Base-by-base conservation (phyloP, 2,888 invertebrate genomes). In the Aleiodes alternator region DNA sequence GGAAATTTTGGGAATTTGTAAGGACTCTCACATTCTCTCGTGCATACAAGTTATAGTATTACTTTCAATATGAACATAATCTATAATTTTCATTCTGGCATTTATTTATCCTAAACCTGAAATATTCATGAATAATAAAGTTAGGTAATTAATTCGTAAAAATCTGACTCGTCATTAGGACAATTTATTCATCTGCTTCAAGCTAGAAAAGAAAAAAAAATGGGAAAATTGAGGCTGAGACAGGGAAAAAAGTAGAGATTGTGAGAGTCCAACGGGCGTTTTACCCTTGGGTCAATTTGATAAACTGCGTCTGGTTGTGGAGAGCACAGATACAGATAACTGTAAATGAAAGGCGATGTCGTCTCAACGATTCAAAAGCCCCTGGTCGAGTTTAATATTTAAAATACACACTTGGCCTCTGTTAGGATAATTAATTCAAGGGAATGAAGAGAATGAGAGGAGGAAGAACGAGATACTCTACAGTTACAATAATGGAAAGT, bases 401-500 rank as follows among this genome's bases (percentile, higher is more conserved):
- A 55, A 75, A 75, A 64, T 75, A 75, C 69, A 74, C 69, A 70
- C 53, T 61, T 51, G 69, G 53, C 51, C 61, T 29, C 69, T 29
- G 74, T 74, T 74, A 75, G 61, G 61, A 77, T 76, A 79, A 72
- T 77, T 77, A 72, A 79, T 75, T 76, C 79, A 61, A 69, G 48
- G 66, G 69, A 51, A 64, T 64, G 64, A 16, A 43, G 51, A 51
- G 9, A 16, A 16, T 16, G 51, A 51, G 12, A 43, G 48, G 5
- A 48, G 68, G 29, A 50, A 34, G 9, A 59, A 48, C 43, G 29
- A 71, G 74, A 69, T 69, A 48, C 72, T 75, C 61, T 38, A 56
- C 75, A 76, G 75, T 77, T 77, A 69, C 50, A 75, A 75, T 76
- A 77, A 79, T 77, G 73, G 76, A 79, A 75, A 79, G 72, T 79